These are phyloP conservation scores for Phania funesta DNA, from an alignment of 2,888 invertebrate species.

Conservation along the genomic window DNA sequence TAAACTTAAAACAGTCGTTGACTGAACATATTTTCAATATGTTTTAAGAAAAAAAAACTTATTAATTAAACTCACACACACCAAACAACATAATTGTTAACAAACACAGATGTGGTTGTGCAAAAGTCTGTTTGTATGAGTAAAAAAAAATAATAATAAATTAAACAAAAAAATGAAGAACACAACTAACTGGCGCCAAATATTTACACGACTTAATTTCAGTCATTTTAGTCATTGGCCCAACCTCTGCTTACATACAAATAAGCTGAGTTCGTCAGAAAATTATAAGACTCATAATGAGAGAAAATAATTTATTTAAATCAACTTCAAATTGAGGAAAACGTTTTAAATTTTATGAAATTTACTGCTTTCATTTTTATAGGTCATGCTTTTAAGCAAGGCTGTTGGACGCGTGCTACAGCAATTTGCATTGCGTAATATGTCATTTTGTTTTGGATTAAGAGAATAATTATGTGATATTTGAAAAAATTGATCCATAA, in stretches of 20 bases:
- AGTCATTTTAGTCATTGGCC: conserved; percentile 35
- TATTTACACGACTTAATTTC: conserved; percentile 50
- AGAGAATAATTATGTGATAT: too few species aligned
- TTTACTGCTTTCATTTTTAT: too few species aligned
- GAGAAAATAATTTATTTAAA: background rate
- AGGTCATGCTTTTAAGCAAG: too few species aligned
- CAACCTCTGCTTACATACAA: conserved; percentile 51
- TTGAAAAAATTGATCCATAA: too few species aligned
- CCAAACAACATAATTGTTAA: background rate
- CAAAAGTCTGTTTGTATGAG: background rate
- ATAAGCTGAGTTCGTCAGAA: conserved; percentile 22
- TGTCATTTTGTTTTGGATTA: too few species aligned
- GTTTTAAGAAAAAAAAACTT: background rate
- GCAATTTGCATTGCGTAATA: too few species aligned
- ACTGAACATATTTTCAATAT: background rate
- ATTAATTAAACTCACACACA: background rate
- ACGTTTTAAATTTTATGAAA: background rate
- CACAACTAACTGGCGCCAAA: conserved; percentile 57
- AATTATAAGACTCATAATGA: background rate
- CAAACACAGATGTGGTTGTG: background rate
- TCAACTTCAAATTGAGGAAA: background rate
- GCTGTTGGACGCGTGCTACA: too few species aligned
- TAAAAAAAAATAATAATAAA: conserved; percentile 26
- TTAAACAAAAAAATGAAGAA: background rate
- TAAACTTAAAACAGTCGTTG: too few species aligned